Base-by-base conservation (phyloP, 2,113 vertebrate species). In the Polypterus bichir region DNA sequence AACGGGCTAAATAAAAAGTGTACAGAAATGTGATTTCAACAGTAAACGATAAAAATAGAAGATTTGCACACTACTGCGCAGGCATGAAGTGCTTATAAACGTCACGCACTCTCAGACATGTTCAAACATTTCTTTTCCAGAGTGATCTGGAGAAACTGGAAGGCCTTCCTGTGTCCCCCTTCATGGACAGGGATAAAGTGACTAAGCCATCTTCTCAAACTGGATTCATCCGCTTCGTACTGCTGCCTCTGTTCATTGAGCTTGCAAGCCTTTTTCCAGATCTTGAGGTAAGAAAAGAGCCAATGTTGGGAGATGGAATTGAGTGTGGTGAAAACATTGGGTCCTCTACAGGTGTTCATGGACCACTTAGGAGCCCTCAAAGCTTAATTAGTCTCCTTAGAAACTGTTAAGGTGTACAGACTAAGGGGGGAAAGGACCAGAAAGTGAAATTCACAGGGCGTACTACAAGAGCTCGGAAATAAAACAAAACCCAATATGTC, bases 171-270 rank as follows among this genome's bases (percentile, higher is more conserved):
- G 83, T 88, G 4, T 83, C 81, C 4, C 86, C 85, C 2, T 88
- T 89, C 75, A 88, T 88, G 86, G 86, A 89, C 62, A 77, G 83
- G 51, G 86, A 88, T 66, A 87, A 88, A 68, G 82, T 88, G 6
- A 86, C 78, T 60, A 87, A 87, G 61, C 83, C 85, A 1, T 84
- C 83, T 1, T 86, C 86, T 61, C 85, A 88, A 65, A 86, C 82
- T 2, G 83, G 85, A 56, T 89, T 88, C 75, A 87, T 89, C 69
- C 75, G 82, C 68, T 87, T 86, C 46, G 81, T 89, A 58, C 77
- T 87, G 9, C 62, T 89, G 62, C 87, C 84, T 4, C 81, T 88
- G 49, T 86, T 87, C 72, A 81, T 82, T 0, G 86, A 85, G 66
- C 71, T 87, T 49, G 82, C 84, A 47, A 86, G 81, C 65, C 82